Percentiles rank a stretch among this genome's conserved stretches.
These are phyloP conservation scores for Drosophila arawakana DNA, from an alignment of 1,140 invertebrate genomes.

Conservation along the genomic window DNA sequence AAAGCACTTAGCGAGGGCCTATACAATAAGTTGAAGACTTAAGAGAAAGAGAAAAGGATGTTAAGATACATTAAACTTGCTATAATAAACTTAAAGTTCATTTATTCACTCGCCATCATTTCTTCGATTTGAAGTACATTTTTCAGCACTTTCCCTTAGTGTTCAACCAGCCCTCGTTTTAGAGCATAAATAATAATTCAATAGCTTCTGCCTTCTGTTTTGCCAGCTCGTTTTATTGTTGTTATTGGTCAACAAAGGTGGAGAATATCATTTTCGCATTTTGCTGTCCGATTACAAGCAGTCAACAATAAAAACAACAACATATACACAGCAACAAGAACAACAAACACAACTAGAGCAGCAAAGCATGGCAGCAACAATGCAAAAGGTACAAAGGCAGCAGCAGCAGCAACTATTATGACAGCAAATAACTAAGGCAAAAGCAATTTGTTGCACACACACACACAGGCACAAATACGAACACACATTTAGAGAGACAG, in stretches of 20 bases:
- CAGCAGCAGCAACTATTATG: slow-evolving; percentile 70
- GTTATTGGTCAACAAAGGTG: slow-evolving; percentile 71
- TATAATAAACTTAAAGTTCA: no score
- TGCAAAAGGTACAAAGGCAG: slow-evolving; percentile 68
- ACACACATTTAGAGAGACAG: background rate
- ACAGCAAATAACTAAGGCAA: slow-evolving; percentile 72
- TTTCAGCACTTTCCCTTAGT: background rate
- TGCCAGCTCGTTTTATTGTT: slow-evolving; percentile 36
- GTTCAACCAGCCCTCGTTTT: slow-evolving; percentile 7
- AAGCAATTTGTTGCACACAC: slow-evolving; percentile 76
- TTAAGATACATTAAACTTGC: no score
- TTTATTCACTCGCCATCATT: no score
- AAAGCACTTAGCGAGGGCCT: background rate
- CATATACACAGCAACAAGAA: slow-evolving; percentile 39
- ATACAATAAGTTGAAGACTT: no score
- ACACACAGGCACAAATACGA: slow-evolving; percentile 46
- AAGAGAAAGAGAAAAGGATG: background rate
- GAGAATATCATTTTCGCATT: slow-evolving; percentile 78
- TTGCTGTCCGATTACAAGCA: slow-evolving; percentile 74
- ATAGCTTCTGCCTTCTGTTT: slow-evolving; percentile 36
- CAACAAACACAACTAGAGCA: slow-evolving; percentile 69
- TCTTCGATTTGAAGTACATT: background rate
- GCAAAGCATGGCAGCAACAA: slow-evolving; percentile 65
- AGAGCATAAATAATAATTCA: slow-evolving; percentile 40
- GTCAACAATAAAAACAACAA: slow-evolving; percentile 6